Conservation (phyloP, 1,140 invertebrate genomes). For the Leguminivora glycinivorella region DNA sequence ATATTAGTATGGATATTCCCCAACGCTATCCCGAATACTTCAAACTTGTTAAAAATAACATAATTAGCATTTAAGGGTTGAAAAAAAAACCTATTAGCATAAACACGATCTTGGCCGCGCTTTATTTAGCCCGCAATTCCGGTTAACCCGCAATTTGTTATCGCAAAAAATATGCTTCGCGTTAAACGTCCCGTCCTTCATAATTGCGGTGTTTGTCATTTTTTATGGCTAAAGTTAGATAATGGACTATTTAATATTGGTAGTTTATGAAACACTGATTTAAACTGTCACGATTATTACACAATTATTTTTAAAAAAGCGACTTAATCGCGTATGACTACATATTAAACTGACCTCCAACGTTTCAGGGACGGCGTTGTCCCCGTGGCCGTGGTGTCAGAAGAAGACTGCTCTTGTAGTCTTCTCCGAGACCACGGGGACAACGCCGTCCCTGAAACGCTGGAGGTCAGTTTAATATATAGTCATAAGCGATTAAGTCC, state of each 20-base stretch:
- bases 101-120: slow-evolving; percentile 12
- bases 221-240: background rate
- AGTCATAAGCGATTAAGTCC: too few species aligned
- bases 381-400: too few species aligned
- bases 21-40: background rate
- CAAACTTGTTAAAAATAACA: background rate
- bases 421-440: too few species aligned
- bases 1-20: background rate
- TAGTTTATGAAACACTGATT: background rate
- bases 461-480: too few species aligned
- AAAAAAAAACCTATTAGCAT: background rate
- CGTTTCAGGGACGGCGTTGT: too few species aligned
- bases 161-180: background rate
- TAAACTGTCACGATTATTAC: too few species aligned
- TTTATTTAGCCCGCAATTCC: background rate
- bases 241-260: background rate
- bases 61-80: slow-evolving; percentile 23
- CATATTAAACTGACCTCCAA: too few species aligned
- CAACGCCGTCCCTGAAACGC: too few species aligned
- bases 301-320: too few species aligned
- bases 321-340: too few species aligned
- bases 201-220: slow-evolving; percentile 3
- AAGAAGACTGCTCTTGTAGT: too few species aligned
- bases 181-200: slow-evolving; percentile 1
- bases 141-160: slow-evolving; percentile 16